These are phyloP conservation scores for Helarctos malayanus DNA, from an alignment of 2,797 vertebrate species.

Conservation along the genomic window DNA sequence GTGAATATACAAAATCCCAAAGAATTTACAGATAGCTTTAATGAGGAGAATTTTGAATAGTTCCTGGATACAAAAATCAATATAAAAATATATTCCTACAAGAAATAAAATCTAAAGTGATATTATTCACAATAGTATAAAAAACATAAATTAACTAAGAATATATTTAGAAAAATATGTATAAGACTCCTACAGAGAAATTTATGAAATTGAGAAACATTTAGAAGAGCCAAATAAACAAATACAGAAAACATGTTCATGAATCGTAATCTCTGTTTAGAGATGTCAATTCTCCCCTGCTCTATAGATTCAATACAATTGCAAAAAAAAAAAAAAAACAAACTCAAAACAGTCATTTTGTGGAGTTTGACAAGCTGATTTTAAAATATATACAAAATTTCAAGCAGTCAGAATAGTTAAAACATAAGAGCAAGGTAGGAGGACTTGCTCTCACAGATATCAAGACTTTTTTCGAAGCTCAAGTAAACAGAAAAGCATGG, in stretches of 20 bases:
- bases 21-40: background rate
- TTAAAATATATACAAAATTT: background rate
- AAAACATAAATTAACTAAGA: constrained; percentile 19
- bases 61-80: constrained; percentile 1
- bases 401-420: background rate
- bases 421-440: background rate
- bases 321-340: constrained; percentile 56
- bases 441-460: background rate
- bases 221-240: background rate
- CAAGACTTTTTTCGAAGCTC: background rate
- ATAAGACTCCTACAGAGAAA: background rate
- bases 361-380: background rate
- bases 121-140: background rate
- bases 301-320: background rate
- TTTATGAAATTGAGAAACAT: background rate
- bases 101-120: background rate
- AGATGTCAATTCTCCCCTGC: background rate
- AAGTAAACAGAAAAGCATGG: background rate
- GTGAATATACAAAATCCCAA: background rate
- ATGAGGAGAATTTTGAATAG: background rate
- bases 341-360: background rate
- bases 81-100: background rate
- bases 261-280: background rate
- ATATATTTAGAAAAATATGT: constrained; percentile 27
- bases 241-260: background rate